Conservation (phyloP, 2,797 vertebrate species). For the Chromis chromis region DNA sequence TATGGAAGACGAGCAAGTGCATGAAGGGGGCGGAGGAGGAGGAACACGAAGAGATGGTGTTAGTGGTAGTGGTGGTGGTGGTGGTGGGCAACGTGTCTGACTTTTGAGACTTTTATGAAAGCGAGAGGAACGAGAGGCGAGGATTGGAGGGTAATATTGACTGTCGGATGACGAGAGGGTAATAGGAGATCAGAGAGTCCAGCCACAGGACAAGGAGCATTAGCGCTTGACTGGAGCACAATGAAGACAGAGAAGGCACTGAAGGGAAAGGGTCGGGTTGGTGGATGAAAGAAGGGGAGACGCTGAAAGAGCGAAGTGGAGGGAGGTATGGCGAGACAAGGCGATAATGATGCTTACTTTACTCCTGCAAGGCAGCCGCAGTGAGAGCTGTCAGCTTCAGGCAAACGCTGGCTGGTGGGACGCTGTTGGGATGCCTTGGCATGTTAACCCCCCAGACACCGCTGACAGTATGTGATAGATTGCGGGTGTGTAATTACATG, state of each 20-base stretch:
- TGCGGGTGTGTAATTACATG: slow-evolving; percentile 38
- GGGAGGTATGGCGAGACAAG: slow-evolving; percentile 39
- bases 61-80: no score
- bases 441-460: slow-evolving; percentile 51
- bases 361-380: slow-evolving; percentile 56
- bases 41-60: background rate
- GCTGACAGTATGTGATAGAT: slow-evolving; percentile 58
- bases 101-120: slow-evolving; percentile 61
- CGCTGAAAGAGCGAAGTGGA: slow-evolving; percentile 6
- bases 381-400: slow-evolving; percentile 69
- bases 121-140: slow-evolving; percentile 10
- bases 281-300: slow-evolving; percentile 23
- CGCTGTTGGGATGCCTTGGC: slow-evolving; percentile 43
- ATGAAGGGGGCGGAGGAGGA: slow-evolving; percentile 26
- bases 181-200: slow-evolving; percentile 73
- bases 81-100: slow-evolving; percentile 41
- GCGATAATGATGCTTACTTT: slow-evolving; percentile 71
- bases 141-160: slow-evolving; percentile 60
- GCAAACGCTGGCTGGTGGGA: slow-evolving; percentile 47
- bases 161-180: slow-evolving; percentile 66
- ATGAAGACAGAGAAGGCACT: slow-evolving; percentile 52
- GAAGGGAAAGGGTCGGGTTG: slow-evolving; percentile 17
- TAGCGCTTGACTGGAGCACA: slow-evolving; percentile 61
- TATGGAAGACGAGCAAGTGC: slow-evolving; percentile 61
- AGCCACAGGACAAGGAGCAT: slow-evolving; percentile 60